Conservation (phyloP, 2,113 vertebrate genomes). For the Raja brachyura region DNA sequence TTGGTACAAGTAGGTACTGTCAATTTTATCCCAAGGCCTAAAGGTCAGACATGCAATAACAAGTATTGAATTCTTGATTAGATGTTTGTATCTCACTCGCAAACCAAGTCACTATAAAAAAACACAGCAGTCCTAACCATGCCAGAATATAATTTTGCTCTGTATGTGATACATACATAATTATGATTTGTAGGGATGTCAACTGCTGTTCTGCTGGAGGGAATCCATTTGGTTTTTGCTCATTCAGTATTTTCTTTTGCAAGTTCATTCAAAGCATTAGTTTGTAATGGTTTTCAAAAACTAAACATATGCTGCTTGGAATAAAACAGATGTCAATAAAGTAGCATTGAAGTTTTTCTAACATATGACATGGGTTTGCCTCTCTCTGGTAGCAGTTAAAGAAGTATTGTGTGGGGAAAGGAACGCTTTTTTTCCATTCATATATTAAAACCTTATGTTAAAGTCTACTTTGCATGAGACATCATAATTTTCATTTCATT, state of each 20-base stretch:
- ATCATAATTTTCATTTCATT: background rate
- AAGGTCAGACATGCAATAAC: background rate
- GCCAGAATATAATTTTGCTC: background rate
- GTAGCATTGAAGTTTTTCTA: background rate
- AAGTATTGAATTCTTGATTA: background rate
- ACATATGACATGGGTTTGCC: background rate
- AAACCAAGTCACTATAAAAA: background rate
- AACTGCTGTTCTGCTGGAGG: background rate
- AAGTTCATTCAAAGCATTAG: background rate
- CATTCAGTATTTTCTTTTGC: background rate
- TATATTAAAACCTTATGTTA: background rate
- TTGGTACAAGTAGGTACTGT: background rate
- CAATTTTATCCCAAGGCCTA: background rate
- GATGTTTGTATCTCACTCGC: background rate
- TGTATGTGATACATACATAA: background rate
- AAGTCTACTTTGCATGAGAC: background rate
- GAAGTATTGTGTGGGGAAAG: background rate
- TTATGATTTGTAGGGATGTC: slow-evolving; percentile 1
- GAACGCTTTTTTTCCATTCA: background rate
- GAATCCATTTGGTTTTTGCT: background rate
- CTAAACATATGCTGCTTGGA: background rate
- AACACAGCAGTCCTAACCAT: background rate
- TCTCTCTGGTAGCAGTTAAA: background rate
- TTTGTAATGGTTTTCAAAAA: slow-evolving; percentile 5
- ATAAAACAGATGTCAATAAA: background rate